Evolutionary conservation across 1,140 invertebrate genomes (phyloP).

Genomic region (Caligus rogercresseyi): DNA sequence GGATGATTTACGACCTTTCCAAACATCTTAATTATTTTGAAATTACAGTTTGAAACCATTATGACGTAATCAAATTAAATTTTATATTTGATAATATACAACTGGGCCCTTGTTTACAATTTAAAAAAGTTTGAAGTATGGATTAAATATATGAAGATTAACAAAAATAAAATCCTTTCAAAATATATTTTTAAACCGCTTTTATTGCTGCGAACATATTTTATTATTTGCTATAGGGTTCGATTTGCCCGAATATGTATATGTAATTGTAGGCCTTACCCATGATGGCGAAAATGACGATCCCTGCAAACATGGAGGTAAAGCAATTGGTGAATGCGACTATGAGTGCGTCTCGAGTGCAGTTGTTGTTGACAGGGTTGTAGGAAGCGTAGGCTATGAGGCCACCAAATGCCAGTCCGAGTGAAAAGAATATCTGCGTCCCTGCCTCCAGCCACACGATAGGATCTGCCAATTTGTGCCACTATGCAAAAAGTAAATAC

Average conservation of each 20-base stretch:
- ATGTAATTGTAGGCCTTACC: conserved; percentile 40
- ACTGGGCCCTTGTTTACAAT: no score
- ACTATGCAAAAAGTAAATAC: conserved; percentile 30
- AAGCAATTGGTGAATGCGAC: conserved; percentile 85
- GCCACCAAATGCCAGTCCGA: conserved; percentile 84
- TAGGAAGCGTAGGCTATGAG: conserved; percentile 87
- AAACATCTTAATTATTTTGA: no score
- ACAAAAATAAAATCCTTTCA: no score
- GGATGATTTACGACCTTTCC: no score
- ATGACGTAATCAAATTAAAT: no score
- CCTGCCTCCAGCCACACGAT: conserved; percentile 91
- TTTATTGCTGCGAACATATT: not conserved
- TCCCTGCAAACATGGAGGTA: conserved; percentile 92
- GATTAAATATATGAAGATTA: no score
- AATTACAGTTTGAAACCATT: no score
- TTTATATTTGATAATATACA: no score
- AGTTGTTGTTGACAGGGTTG: conserved; percentile 90
- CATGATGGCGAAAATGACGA: conserved; percentile 93
- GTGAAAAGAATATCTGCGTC: conserved; percentile 91
- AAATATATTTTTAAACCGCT: no score
- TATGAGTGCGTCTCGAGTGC: conserved; percentile 77
- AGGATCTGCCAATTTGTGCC: conserved; percentile 47
- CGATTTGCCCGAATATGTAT: not conserved
- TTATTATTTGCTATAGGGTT: not conserved
- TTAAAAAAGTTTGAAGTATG: no score